Evolutionary conservation across 2,888 invertebrate genomes (phyloP).

Genomic region (Drosophila lutescens): DNA sequence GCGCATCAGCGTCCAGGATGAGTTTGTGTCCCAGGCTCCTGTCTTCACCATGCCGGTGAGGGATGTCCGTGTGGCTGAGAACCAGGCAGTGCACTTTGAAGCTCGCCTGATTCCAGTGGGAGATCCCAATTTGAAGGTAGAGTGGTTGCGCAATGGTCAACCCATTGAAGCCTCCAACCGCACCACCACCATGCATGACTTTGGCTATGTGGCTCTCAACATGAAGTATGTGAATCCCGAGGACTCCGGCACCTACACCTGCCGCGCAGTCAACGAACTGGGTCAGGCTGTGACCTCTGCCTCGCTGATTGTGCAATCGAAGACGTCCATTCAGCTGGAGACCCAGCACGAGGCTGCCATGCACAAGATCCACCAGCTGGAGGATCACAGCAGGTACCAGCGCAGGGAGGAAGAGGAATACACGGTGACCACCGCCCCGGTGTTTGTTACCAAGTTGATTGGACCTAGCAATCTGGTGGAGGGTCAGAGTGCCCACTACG

Average conservation of each 20-base stretch:
- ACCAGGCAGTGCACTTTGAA: conserved; percentile 97
- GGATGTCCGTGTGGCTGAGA: conserved; percentile 93
- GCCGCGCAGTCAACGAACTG: conserved; percentile 95
- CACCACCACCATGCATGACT: conserved; percentile 97
- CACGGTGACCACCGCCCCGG: conserved; percentile 92
- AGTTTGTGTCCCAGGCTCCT: conserved; percentile 93
- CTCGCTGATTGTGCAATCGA: conserved; percentile 94
- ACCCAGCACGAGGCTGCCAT: conserved; percentile 95
- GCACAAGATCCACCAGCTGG: conserved; percentile 93
- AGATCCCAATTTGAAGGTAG: conserved; percentile 95
- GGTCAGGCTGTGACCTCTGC: conserved; percentile 98
- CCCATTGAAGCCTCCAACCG: conserved; percentile 96
- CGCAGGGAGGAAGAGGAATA: conserved; percentile 93
- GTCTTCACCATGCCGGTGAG: conserved; percentile 96
- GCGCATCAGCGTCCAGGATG: conserved; percentile 90
- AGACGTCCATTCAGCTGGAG: conserved; percentile 94
- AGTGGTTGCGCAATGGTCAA: conserved; percentile 96
- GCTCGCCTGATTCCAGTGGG: conserved; percentile 97
- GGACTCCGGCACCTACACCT: conserved; percentile 98
- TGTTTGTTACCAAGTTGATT: conserved; percentile 93
- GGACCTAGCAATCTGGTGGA: conserved; percentile 94
- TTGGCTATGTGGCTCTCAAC: conserved; percentile 97
- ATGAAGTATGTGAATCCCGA: conserved; percentile 97
- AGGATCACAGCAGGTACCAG: conserved; percentile 91
- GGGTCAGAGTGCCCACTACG: conserved; percentile 96